Evolutionary conservation across 2,113 vertebrate genomes (phyloP).

Genomic region (Brachyhypopomus occidentalis): DNA sequence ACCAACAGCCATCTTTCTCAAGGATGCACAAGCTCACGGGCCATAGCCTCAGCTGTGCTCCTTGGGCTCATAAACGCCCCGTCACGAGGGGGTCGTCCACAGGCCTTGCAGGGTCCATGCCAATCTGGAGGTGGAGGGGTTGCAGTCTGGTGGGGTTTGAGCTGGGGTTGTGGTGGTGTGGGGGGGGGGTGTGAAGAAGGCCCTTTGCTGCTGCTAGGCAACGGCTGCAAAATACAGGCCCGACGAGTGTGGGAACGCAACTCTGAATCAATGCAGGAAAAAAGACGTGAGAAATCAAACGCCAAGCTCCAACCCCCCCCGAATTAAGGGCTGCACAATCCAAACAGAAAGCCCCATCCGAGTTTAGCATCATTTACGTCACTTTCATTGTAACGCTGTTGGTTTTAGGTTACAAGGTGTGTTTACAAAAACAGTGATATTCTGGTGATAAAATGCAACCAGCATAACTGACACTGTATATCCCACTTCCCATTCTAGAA

Average conservation of each 20-base stretch:
- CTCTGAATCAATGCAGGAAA: slow-evolving; percentile 46
- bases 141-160: neutral
- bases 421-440: neutral
- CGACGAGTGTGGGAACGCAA: slow-evolving; percentile 71
- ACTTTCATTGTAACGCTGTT: neutral
- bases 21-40: slow-evolving; percentile 58
- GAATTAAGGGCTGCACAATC: slow-evolving; percentile 24
- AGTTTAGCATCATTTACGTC: neutral
- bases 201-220: slow-evolving; percentile 70
- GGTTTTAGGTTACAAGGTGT: slow-evolving; percentile 6
- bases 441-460: slow-evolving; percentile 6
- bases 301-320: slow-evolving; percentile 50
- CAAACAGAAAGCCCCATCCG: neutral
- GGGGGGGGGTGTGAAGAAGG: slow-evolving; percentile 40
- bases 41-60: slow-evolving; percentile 61
- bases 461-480: slow-evolving; percentile 4
- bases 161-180: too few relatives aligned
- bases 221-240: slow-evolving; percentile 61
- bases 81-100: slow-evolving; percentile 61
- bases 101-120: slow-evolving; percentile 56
- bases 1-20: slow-evolving; percentile 64
- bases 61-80: slow-evolving; percentile 66
- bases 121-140: slow-evolving; percentile 55
- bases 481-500: neutral
- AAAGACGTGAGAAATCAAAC: slow-evolving; percentile 69